These are phyloP conservation scores for Coelinius sp. DNA, from an alignment of 2,888 invertebrate genomes.

Conservation along the genomic window DNA sequence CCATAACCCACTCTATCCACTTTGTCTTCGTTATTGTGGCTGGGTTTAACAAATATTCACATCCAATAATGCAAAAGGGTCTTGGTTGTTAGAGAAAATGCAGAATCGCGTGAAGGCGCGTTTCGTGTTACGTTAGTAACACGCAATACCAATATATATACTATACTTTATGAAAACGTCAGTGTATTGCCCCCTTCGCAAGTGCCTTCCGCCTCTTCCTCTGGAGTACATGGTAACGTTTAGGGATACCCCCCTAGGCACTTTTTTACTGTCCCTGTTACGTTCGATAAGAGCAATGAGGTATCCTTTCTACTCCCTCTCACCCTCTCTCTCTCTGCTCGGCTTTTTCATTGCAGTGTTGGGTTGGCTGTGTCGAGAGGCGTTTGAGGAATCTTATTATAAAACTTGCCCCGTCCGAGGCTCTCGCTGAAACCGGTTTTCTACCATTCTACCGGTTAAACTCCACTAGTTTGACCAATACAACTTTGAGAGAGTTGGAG, in stretches of 20 bases:
- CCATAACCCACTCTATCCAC: neutral
- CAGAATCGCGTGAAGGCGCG: constrained; percentile 29
- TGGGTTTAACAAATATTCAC: neutral
- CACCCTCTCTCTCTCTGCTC: constrained; percentile 32
- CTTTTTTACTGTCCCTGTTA: constrained; percentile 36
- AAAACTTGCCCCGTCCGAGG: constrained; percentile 51
- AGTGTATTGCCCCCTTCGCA: constrained; percentile 23
- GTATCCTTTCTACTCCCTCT: constrained; percentile 36
- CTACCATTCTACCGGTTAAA: constrained; percentile 47
- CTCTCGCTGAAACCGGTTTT: constrained; percentile 57
- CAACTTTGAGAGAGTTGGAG: constrained; percentile 38
- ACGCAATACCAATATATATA: constrained; percentile 36
- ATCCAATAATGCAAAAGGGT: constrained; percentile 9
- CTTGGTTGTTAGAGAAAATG: constrained; percentile 10
- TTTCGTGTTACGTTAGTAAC: constrained; percentile 38
- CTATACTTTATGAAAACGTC: constrained; percentile 52
- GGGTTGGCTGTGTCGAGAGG: constrained; percentile 13
- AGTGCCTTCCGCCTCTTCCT: constrained; percentile 24
- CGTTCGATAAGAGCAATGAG: constrained; percentile 33
- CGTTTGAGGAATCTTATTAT: constrained; percentile 61
- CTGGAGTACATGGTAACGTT: neutral
- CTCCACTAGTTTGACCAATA: constrained; percentile 31
- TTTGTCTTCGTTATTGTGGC: neutral
- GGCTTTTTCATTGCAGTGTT: neutral
- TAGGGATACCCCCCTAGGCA: neutral